Base-by-base conservation (phyloP, 2,888 invertebrate species). In the Pyrgus malvae region DNA sequence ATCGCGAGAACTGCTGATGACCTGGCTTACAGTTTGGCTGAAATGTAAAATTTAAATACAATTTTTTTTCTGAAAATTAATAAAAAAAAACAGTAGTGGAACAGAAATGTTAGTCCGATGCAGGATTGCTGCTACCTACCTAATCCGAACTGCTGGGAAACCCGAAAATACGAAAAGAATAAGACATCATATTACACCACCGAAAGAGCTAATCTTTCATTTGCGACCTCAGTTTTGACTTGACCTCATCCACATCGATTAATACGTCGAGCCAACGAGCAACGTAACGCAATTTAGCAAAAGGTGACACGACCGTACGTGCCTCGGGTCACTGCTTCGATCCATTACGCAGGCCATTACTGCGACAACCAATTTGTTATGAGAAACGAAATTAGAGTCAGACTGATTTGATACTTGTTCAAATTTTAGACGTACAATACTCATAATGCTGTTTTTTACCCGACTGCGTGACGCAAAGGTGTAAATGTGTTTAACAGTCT, bases 221-320 rank as follows among this genome's bases (percentile, higher is more conserved):
- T 44, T 25, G 44, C 37, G 37, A 37, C 27, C 5, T 14, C 11
- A 51, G 44, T 16, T 35, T 45, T 27, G n/a, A 45, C 14, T 45
- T 45, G 37, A 53, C 53, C 53, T 45, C 21, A 53, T 38, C 45
- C 45, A 5, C 16, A 31, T 38, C 53, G 53, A 53, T 53, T 45
- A 45, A 53, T 53, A 27, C 11, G 37, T 53, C 29, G 8, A 16
- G 21, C 5, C 23, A 44, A 29, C 37, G 37, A 14, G 4, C 23
- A 44, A 29, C 37, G 37, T 37, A 44, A 38, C 5, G 37, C 38
- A 44, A 53, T 53, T 44, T 51, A 44, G 35, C 35, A 37, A 51
- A 42, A 42, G 42, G 44, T 40, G 46, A 54, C 17, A 17, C 35
- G 17, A 17, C 11, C 21, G 17, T 2, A 17, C 27, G 46, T 35